These are phyloP conservation scores for Cetoscarus ocellatus DNA, from an alignment of 2,797 vertebrate genomes.

Conservation along the genomic window DNA sequence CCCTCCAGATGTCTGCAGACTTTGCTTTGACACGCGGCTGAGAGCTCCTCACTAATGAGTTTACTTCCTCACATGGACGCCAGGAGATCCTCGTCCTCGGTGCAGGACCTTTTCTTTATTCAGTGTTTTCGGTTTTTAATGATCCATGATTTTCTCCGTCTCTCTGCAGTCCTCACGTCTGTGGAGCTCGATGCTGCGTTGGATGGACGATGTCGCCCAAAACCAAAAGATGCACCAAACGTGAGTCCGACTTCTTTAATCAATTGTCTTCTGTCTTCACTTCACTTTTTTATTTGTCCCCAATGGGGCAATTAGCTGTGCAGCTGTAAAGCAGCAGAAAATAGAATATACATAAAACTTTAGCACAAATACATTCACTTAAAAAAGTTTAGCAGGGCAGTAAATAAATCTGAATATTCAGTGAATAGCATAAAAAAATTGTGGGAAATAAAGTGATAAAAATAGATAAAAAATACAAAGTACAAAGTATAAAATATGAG, in stretches of 20 bases:
- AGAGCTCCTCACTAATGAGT: neutral
- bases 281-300: neutral
- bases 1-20: neutral
- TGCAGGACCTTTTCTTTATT: too few relatives aligned
- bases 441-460: too few relatives aligned
- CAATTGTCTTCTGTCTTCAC: too few relatives aligned
- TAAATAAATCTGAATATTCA: too few relatives aligned
- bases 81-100: neutral
- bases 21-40: neutral
- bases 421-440: too few relatives aligned
- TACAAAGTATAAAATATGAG: too few relatives aligned
- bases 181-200: conserved; percentile 53
- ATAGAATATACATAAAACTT: too few relatives aligned
- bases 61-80: neutral
- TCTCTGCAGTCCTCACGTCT: conserved; percentile 52
- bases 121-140: neutral
- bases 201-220: conserved; percentile 54
- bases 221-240: conserved; percentile 60
- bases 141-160: neutral
- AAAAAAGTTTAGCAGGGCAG: too few relatives aligned
- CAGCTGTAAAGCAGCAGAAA: too few relatives aligned
- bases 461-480: too few relatives aligned
- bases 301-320: too few relatives aligned
- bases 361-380: too few relatives aligned
- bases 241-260: conserved; percentile 45